A percentile compares a stretch with the other conserved stretches of the same genome.
phyloP scores from a whole-genome alignment of 1,140 invertebrate species.

The Drosophila takahashii region DNA sequence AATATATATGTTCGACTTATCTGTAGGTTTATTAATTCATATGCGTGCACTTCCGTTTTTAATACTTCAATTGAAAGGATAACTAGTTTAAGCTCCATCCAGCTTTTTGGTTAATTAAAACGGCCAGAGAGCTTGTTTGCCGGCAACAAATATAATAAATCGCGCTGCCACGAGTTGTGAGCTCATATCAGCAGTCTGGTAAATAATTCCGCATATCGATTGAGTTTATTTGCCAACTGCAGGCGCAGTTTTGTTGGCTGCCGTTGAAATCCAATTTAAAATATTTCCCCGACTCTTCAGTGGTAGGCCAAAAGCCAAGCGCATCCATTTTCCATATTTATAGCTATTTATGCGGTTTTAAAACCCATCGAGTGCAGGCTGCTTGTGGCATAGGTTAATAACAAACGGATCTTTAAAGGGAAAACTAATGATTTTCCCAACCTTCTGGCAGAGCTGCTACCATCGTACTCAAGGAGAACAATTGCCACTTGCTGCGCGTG shows the following conservation, averaged over 20 bases:
- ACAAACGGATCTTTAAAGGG: neutral
- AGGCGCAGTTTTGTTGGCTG: slow-evolving; percentile 10
- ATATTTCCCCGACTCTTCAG: slow-evolving; percentile 30
- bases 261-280: slow-evolving; percentile 43
- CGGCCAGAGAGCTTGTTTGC: slow-evolving; percentile 8
- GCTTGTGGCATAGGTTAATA: neutral
- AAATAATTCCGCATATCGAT: slow-evolving; percentile 35
- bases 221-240: slow-evolving; percentile 17
- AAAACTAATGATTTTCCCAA: neutral
- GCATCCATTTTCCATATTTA: slow-evolving; percentile 23
- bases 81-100: slow-evolving; percentile 11
- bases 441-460: slow-evolving; percentile 90
- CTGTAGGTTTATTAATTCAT: neutral
- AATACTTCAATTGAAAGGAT: slow-evolving; percentile 2
- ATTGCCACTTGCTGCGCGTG: slow-evolving; percentile 93
- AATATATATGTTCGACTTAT: too few relatives aligned
- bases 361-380: neutral
- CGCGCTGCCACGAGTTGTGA: neutral
- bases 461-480: slow-evolving; percentile 92
- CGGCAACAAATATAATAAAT: slow-evolving; percentile 30
- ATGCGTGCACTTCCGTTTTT: slow-evolving; percentile 1
- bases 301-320: neutral
- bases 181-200: slow-evolving; percentile 2
- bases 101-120: slow-evolving; percentile 36
- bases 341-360: slow-evolving; percentile 14